Percentiles rank a stretch among this genome's conserved stretches.
phyloP scores from a whole-genome alignment of 2,797 vertebrate species.

The Hemitrygon akajei region DNA sequence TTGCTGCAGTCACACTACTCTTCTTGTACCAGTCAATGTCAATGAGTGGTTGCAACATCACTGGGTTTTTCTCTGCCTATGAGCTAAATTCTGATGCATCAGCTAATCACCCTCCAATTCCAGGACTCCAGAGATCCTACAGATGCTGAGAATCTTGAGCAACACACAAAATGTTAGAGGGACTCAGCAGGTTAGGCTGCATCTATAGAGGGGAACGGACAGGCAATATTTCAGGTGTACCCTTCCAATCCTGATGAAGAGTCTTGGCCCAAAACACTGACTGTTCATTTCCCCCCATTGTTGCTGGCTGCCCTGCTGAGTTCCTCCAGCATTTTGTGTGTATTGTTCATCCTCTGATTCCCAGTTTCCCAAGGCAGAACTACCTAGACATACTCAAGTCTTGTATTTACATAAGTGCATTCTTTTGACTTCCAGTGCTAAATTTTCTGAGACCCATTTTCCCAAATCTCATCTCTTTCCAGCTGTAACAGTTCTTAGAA shows the following conservation, averaged over 20 bases:
- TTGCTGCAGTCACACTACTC: neutral
- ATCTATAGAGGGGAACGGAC: too few species aligned
- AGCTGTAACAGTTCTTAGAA: neutral
- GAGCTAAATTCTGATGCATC: neutral
- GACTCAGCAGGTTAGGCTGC: too few species aligned
- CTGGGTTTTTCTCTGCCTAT: neutral
- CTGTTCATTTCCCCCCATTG: too few species aligned
- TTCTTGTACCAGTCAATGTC: neutral
- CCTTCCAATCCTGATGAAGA: too few species aligned
- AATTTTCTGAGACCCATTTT: neutral
- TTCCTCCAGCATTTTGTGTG: too few species aligned
- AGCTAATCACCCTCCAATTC: neutral
- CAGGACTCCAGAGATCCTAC: too few species aligned
- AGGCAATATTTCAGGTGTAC: too few species aligned
- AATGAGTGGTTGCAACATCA: neutral
- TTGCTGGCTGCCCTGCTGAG: too few species aligned
- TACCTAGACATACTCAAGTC: neutral
- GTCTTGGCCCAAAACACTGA: too few species aligned
- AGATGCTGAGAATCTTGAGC: too few species aligned
- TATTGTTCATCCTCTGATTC: too few species aligned
- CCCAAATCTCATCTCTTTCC: neutral
- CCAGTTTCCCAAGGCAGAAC: neutral
- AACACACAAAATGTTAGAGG: too few species aligned
- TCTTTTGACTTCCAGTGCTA: neutral
- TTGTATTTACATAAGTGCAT: neutral